These are phyloP conservation scores for Drosophila santomea DNA, from an alignment of 1,140 invertebrate species.

Conservation along the genomic window DNA sequence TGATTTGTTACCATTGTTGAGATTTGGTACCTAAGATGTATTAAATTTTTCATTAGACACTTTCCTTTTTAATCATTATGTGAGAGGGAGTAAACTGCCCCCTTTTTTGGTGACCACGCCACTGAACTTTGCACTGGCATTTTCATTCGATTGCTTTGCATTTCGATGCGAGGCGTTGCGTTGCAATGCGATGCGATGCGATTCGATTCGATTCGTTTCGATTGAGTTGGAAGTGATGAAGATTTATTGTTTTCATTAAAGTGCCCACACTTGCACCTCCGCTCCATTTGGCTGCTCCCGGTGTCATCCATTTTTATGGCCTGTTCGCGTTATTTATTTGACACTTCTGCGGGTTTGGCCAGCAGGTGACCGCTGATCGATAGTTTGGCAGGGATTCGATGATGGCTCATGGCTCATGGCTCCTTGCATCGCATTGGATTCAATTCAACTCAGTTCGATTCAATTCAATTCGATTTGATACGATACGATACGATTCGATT, in stretches of 20 bases:
- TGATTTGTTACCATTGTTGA: too few relatives aligned
- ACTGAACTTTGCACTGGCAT: constrained; percentile 25
- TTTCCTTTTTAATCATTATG: too few relatives aligned
- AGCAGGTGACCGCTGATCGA: constrained; percentile 56
- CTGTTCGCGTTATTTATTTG: constrained; percentile 76
- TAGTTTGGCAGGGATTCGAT: constrained; percentile 42
- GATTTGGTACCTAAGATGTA: too few relatives aligned
- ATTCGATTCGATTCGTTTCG: constrained; percentile 42
- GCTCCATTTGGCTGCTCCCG: constrained; percentile 41
- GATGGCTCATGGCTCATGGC: constrained; percentile 16
- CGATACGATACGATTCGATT: constrained; percentile 16
- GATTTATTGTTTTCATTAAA: constrained; percentile 81
- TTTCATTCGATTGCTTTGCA: constrained; percentile 50
- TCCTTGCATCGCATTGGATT: constrained; percentile 34
- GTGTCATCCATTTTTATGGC: constrained; percentile 57
- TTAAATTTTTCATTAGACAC: too few relatives aligned
- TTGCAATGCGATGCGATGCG: too few relatives aligned
- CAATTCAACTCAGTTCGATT: too few relatives aligned
- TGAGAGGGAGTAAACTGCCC: too few relatives aligned
- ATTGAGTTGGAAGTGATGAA: constrained; percentile 56
- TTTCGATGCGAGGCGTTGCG: constrained; percentile 15
- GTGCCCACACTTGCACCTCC: constrained; percentile 75
- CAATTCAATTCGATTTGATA: too few relatives aligned
- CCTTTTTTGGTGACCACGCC: neutral
- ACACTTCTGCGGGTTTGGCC: constrained; percentile 68